Percentiles rank a stretch among this genome's conserved stretches.
Conservation (phyloP, 1,140 invertebrate genomes). For the Drosophila nannoptera region DNA sequence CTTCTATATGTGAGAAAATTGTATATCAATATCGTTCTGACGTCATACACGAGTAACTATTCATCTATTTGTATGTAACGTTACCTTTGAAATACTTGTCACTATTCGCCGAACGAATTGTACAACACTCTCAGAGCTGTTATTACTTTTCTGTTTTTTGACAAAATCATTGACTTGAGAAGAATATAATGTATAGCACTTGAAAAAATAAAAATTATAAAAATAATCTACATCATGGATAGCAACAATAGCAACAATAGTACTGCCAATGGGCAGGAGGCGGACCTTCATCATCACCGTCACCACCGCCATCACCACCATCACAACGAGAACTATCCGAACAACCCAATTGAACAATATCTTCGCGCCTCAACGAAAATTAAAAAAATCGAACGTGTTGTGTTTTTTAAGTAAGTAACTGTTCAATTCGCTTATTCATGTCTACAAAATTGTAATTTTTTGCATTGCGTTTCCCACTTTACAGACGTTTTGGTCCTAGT, state of each 20-base stretch:
- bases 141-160: constrained; percentile 33
- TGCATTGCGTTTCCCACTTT: not conserved
- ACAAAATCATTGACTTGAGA: constrained; percentile 13
- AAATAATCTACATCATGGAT: constrained; percentile 32
- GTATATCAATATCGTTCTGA: not conserved
- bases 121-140: constrained; percentile 26
- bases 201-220: constrained; percentile 4
- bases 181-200: constrained; percentile 20
- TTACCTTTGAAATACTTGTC: not conserved
- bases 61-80: not conserved
- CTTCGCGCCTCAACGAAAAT: constrained; percentile 69
- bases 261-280: constrained; percentile 10
- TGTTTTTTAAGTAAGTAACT: constrained; percentile 76
- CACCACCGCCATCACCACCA: constrained; percentile 31
- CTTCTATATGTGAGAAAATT: not conserved
- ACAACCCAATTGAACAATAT: constrained; percentile 70
- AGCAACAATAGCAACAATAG: constrained; percentile 38
- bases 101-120: not conserved
- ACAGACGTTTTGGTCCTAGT: constrained; percentile 75
- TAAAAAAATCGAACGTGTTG: constrained; percentile 73
- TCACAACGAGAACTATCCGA: constrained; percentile 37
- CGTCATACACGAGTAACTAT: not conserved
- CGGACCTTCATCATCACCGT: constrained; percentile 30
- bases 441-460: not conserved
- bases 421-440: not conserved